Conservation (phyloP, 1,140 invertebrate species). For the Bombus sibiricus region DNA sequence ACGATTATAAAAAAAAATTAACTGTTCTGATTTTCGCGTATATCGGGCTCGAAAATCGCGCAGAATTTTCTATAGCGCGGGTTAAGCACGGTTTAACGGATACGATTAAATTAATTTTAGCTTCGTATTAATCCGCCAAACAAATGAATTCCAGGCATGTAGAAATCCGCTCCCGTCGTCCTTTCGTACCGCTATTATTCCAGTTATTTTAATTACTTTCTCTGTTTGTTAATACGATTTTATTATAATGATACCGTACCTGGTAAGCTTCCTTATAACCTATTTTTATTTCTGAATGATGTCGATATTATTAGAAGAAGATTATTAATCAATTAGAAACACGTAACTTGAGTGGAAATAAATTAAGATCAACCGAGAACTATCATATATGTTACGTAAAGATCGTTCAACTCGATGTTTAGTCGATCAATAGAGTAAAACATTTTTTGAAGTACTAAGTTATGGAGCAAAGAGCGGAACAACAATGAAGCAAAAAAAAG, state of each 20-base stretch:
- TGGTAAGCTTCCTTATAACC: background rate
- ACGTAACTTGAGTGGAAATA: no score
- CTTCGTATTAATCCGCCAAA: background rate
- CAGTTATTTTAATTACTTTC: constrained; percentile 28
- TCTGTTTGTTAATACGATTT: constrained; percentile 5
- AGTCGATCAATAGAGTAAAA: no score
- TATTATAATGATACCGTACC: background rate
- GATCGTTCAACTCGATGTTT: background rate
- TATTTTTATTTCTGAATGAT: background rate
- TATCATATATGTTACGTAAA: background rate
- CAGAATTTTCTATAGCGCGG: background rate
- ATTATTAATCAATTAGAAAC: background rate
- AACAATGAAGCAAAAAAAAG: background rate
- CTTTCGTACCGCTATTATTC: background rate
- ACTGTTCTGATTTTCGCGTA: background rate
- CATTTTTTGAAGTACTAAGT: no score
- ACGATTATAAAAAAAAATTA: background rate
- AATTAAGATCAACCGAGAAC: no score
- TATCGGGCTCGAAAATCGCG: background rate
- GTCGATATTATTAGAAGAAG: background rate
- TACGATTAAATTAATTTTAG: constrained; percentile 11
- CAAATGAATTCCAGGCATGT: constrained; percentile 11
- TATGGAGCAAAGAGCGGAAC: background rate
- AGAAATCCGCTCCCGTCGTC: background rate
- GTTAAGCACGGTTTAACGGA: background rate